Conservation (phyloP, 1,140 invertebrate species). For the Limonius californicus region DNA sequence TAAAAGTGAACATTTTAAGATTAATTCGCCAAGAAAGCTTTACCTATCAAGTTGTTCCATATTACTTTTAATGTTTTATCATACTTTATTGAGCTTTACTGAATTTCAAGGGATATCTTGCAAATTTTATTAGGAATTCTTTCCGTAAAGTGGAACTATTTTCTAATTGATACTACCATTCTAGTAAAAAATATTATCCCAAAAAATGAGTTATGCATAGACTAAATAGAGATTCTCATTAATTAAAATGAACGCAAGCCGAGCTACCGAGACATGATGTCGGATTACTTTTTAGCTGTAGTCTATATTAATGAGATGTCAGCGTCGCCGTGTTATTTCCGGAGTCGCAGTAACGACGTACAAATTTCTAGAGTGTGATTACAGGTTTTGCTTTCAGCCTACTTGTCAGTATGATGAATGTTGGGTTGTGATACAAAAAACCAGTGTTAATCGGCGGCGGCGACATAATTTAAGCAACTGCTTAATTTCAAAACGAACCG, state of each 20-base stretch:
- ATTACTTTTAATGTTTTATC: too few relatives aligned
- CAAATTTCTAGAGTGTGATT: not conserved
- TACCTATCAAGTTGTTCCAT: too few relatives aligned
- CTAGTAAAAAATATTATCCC: too few relatives aligned
- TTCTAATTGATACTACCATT: too few relatives aligned
- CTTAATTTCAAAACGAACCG: too few relatives aligned
- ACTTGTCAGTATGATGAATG: not conserved
- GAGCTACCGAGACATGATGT: not conserved
- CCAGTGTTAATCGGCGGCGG: not conserved
- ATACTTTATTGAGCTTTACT: too few relatives aligned
- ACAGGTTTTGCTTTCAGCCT: constrained; percentile 1
- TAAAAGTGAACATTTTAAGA: too few relatives aligned
- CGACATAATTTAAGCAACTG: too few relatives aligned
- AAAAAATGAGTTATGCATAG: not conserved
- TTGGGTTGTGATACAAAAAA: not conserved
- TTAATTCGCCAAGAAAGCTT: too few relatives aligned
- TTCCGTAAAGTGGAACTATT: too few relatives aligned
- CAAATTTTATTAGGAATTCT: too few relatives aligned
- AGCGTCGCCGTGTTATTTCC: not conserved
- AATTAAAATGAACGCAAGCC: constrained; percentile 1
- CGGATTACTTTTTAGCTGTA: constrained; percentile 1
- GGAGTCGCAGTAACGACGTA: not conserved
- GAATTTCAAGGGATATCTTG: too few relatives aligned
- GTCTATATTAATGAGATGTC: constrained; percentile 1
- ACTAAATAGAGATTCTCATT: not conserved